A percentile compares a stretch with the other conserved stretches of the same genome.
These are phyloP conservation scores for Passer domesticus DNA, from an alignment of 2,113 vertebrate genomes.

Conservation along the genomic window DNA sequence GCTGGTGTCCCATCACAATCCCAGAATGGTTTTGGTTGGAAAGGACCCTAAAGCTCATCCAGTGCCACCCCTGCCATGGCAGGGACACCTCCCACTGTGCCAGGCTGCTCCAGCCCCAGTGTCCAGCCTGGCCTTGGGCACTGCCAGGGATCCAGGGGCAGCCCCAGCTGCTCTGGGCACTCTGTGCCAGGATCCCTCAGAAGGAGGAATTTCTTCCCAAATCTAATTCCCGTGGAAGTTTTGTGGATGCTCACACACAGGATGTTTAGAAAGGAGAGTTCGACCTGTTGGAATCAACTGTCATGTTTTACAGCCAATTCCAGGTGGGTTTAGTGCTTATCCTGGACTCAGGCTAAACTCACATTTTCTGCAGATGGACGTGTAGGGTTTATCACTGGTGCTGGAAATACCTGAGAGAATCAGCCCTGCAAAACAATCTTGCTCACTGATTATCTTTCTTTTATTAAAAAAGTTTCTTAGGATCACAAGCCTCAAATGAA, in stretches of 20 bases:
- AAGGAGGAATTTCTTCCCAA: neutral
- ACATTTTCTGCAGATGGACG: conserved; percentile 9
- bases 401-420: conserved; percentile 40
- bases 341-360: neutral
- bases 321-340: neutral
- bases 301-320: neutral
- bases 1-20: neutral
- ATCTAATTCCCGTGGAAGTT: neutral
- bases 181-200: neutral
- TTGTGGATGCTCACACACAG: neutral
- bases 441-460: neutral
- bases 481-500: conserved; percentile 28
- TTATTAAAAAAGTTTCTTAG: conserved; percentile 20
- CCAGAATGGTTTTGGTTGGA: neutral
- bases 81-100: neutral
- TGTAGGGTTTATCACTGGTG: neutral
- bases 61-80: fast-evolving
- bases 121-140: neutral
- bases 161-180: neutral
- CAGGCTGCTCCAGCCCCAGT: neutral
- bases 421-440: neutral
- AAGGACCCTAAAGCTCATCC: fast-evolving
- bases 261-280: neutral
- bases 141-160: neutral
- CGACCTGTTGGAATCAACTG: neutral